A percentile compares a stretch with the other conserved stretches of the same genome.
These are phyloP conservation scores for Miltochrista miniata DNA, from an alignment of 2,888 invertebrate species.

Conservation along the genomic window DNA sequence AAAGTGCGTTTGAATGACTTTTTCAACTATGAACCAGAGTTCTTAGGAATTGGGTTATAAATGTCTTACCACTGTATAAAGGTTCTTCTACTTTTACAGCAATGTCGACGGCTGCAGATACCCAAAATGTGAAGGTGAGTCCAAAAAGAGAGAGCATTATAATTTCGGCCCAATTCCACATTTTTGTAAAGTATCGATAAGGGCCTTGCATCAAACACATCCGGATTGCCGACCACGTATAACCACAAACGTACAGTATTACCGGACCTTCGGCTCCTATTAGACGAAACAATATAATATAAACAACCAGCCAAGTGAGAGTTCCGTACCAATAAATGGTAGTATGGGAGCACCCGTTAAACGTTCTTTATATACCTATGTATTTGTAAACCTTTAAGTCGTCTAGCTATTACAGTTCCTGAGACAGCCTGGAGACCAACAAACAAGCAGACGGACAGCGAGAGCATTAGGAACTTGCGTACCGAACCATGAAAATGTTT, in stretches of 20 bases:
- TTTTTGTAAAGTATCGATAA: slow-evolving; percentile 77
- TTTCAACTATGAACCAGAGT: not conserved
- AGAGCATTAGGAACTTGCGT: no score
- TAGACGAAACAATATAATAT: no score
- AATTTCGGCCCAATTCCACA: slow-evolving; percentile 87
- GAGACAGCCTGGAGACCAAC: no score
- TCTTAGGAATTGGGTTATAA: not conserved
- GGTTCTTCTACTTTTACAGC: slow-evolving; percentile 12
- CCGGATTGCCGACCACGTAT: slow-evolving; percentile 81
- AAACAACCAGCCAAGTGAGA: no score
- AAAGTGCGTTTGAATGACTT: not conserved
- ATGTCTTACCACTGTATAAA: not conserved
- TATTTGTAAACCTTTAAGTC: no score
- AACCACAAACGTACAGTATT: slow-evolving; percentile 80
- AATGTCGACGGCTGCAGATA: slow-evolving; percentile 81
- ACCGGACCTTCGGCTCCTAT: slow-evolving; percentile 60
- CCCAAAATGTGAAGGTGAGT: slow-evolving; percentile 85
- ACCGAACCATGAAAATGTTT: no score
- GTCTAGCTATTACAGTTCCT: no score
- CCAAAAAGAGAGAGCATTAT: slow-evolving; percentile 83
- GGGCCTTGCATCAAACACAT: slow-evolving; percentile 84
- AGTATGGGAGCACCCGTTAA: no score
- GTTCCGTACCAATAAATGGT: no score
- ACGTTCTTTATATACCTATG: no score
- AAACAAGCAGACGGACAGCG: no score